Base-by-base conservation (phyloP, 2,113 vertebrate genomes). In the Pandion haliaetus region DNA sequence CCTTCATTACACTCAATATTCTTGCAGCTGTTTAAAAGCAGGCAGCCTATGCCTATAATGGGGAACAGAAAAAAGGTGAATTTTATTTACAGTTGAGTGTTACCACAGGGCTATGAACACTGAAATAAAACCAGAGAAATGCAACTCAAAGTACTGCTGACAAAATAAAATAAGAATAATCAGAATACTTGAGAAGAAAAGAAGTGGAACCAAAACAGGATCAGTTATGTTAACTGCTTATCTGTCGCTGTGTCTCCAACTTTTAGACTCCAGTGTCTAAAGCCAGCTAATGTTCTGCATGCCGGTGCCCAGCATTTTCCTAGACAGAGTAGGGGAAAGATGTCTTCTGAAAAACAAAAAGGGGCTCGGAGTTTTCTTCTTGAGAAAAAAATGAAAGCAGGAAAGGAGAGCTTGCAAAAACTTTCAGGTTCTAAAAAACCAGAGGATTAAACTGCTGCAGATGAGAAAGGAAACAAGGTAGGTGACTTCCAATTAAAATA, bases 41-140 rank as follows among this genome's bases (percentile, higher is more conserved):
- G 36, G 66, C 73, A 84, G 58, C 62, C 62, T 28, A 2, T 54
- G 52, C 71, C 80, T 69, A 32, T 34, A 91, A 95, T 10, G 28
- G 93, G 73, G 42, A 96, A 76, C 28, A 76, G 81, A 96, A 90
- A 94, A 94, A 97, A 96, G 78, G 73, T 72, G 87, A 80, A 87
- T 90, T 93, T 90, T 93, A 91, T 96, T 96, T 96, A 95, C 95
- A 57, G 57, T 25, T 59, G 49, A 85, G 81, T 49, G 81, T 72
- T 94, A 96, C 84, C 84, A 77, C 7, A 8, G 63, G 88, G 78
- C 74, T 66, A n/a, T 15, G 58, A 90, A 69, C 71, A 88, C 28
- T 1, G 23, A 90, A 93, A 95, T 59, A 93, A 88, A 94, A 44
- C 54, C 31, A 2, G 8, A 65, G 52, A 69, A 89, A 95, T 12